Conservation (phyloP, 2,797 vertebrate species). For the Tachyglossus aculeatus region DNA sequence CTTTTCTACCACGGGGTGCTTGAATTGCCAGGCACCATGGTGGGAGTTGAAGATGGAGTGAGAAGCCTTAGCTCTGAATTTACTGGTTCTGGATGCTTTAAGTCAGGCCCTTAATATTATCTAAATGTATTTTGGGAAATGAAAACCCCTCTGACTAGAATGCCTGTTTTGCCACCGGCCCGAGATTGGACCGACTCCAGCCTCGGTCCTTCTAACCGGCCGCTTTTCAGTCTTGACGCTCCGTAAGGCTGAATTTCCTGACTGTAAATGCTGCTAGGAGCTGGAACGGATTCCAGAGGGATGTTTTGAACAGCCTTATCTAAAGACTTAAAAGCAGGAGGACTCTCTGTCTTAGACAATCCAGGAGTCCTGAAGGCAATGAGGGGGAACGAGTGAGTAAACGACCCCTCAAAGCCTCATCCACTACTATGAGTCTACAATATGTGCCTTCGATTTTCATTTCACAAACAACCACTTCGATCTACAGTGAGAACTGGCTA, state of each 20-base stretch:
- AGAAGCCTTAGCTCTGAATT: conserved; percentile 48
- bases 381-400: too few species aligned
- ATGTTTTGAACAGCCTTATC: background rate
- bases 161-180: background rate
- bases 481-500: too few species aligned
- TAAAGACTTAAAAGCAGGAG: too few species aligned
- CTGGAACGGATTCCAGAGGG: background rate
- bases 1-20: background rate
- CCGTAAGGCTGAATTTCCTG: background rate
- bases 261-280: background rate
- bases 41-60: background rate
- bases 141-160: background rate
- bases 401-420: too few species aligned
- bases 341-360: too few species aligned
- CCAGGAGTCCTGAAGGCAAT: too few species aligned
- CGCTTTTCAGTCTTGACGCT: background rate
- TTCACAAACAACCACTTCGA: too few species aligned
- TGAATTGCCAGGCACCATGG: background rate
- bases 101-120: conserved; percentile 50
- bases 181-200: background rate
- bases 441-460: too few species aligned
- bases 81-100: background rate
- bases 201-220: background rate
- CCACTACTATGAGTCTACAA: too few species aligned
- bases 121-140: conserved; percentile 12